Evolutionary conservation across 2,797 vertebrate species (phyloP).

Genomic region (Danio albolineatus): DNA sequence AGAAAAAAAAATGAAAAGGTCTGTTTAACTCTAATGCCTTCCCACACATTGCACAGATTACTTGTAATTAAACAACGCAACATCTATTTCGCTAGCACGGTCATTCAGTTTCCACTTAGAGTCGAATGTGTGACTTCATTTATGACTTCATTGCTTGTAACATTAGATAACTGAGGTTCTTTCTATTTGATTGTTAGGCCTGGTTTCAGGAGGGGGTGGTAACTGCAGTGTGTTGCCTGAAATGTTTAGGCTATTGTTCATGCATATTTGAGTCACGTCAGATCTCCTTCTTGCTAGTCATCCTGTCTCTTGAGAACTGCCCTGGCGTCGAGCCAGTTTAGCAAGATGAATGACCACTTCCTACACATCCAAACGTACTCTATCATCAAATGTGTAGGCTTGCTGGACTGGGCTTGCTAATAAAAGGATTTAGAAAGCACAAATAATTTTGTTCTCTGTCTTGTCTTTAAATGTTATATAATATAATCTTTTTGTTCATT

Average conservation of each 20-base stretch:
- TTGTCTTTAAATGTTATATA: too few species aligned
- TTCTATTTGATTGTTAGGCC: background rate
- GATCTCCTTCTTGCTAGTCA: background rate
- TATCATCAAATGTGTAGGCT: background rate
- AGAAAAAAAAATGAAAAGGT: background rate
- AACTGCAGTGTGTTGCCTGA: background rate
- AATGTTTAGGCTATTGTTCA: slow-evolving; percentile 13
- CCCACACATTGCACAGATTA: background rate
- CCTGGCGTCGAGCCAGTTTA: slow-evolving; percentile 3
- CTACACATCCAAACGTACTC: background rate
- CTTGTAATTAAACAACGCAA: background rate
- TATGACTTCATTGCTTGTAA: background rate
- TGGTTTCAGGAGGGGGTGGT: background rate
- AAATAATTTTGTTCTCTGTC: background rate
- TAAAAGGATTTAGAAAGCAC: too few species aligned
- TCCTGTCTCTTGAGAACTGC: slow-evolving; percentile 8
- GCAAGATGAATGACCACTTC: background rate
- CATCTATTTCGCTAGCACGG: background rate
- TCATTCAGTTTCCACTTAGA: background rate
- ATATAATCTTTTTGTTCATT: too few species aligned
- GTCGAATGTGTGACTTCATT: background rate
- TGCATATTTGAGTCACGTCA: slow-evolving; percentile 4
- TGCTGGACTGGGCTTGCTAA: too few species aligned
- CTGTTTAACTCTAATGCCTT: background rate
- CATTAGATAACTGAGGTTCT: background rate